Conservation (phyloP, 2,888 invertebrate species). For the Chaitophorus viminalis region DNA sequence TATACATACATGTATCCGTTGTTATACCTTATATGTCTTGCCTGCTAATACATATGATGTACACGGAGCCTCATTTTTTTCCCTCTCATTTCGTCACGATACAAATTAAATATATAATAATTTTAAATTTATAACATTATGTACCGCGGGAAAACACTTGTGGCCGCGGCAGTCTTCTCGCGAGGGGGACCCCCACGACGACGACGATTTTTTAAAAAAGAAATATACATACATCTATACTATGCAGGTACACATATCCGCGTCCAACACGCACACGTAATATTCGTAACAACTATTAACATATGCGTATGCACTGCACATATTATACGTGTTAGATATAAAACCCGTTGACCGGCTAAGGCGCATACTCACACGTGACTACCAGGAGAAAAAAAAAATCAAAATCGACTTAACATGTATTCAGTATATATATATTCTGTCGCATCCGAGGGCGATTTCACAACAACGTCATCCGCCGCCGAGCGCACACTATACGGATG, state of each 20-base stretch:
- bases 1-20: too few species aligned
- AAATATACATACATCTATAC: background rate
- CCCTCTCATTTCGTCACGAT: background rate
- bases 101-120: too few species aligned
- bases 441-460: constrained; percentile 27
- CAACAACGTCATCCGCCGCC: background rate
- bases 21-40: too few species aligned
- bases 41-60: too few species aligned
- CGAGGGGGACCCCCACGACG: background rate
- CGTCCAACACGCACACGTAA: background rate
- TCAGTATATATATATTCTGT: background rate
- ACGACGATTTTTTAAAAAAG: background rate
- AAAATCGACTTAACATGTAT: constrained; percentile 7
- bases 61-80: too few species aligned
- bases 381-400: constrained; percentile 16
- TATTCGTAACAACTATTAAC: background rate
- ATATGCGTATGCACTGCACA: background rate
- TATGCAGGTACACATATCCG: background rate
- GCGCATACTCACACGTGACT: constrained; percentile 41
- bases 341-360: constrained; percentile 25
- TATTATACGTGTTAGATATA: background rate
- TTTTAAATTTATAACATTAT: too few species aligned
- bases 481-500: background rate
- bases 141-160: background rate
- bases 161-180: too few species aligned